Percentiles rank a stretch among this genome's conserved stretches.
These are phyloP conservation scores for Ostrea edulis DNA, from an alignment of 1,140 invertebrate genomes.

Conservation along the genomic window DNA sequence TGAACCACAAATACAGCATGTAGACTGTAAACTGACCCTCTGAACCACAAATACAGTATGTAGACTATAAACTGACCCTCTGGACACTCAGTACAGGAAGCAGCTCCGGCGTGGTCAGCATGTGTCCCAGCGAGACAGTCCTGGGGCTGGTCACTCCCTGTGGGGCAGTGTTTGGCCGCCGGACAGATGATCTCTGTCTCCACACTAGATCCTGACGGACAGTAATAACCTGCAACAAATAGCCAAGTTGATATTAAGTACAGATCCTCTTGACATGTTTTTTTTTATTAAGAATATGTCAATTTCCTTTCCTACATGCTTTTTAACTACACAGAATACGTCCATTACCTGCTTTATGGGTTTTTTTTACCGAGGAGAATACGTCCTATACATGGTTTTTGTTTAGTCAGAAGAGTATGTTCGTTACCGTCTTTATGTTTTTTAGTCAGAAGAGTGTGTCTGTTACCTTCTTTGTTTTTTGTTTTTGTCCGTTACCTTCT, in stretches of 20 bases:
- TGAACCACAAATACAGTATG: not conserved
- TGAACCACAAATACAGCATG: not conserved
- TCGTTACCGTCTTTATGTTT: too few relatives aligned
- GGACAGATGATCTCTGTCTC: constrained; percentile 72
- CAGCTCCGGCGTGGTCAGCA: constrained; percentile 64
- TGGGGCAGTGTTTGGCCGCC: constrained; percentile 69
- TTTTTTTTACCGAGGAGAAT: too few relatives aligned
- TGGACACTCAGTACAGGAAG: constrained; percentile 67
- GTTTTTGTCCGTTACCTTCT: constrained; percentile 73
- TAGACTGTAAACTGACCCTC: not conserved
- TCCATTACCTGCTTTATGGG: too few relatives aligned
- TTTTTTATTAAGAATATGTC: too few relatives aligned
- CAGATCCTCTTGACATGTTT: too few relatives aligned
- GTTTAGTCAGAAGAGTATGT: too few relatives aligned
- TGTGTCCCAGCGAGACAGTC: constrained; percentile 70
- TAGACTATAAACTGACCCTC: constrained; percentile 53
- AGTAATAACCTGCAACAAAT: constrained; percentile 70
- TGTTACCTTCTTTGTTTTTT: constrained; percentile 58
- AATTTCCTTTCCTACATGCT: too few relatives aligned
- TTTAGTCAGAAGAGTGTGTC: too few relatives aligned
- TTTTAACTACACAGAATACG: too few relatives aligned
- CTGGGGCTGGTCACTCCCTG: constrained; percentile 63
- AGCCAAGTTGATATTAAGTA: not conserved
- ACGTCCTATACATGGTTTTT: too few relatives aligned
- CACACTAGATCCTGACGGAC: constrained; percentile 69